phyloP scores from a whole-genome alignment of 2,888 invertebrate genomes.

The Augochlorella aurata region DNA sequence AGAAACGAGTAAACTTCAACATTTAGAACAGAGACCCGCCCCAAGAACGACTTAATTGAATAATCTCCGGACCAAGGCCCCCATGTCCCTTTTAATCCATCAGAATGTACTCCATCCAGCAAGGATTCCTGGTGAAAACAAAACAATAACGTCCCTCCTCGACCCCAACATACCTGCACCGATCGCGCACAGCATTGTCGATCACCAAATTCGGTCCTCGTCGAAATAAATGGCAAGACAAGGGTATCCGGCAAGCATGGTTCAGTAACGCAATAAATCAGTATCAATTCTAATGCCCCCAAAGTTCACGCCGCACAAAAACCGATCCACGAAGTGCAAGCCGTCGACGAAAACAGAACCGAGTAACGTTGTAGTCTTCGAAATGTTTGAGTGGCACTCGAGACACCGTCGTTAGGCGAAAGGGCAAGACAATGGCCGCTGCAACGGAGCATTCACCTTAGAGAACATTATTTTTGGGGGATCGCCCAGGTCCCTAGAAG shows the following conservation, averaged over 20 bases:
- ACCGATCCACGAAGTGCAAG: not conserved
- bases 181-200: not conserved
- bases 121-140: not conserved
- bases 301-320: not conserved
- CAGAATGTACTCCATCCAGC: not conserved
- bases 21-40: not conserved
- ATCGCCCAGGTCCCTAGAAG: constrained; percentile 33
- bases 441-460: constrained; percentile 51
- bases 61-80: not conserved
- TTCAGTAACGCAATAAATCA: not conserved
- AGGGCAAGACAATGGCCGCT: constrained; percentile 59
- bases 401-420: constrained; percentile 53
- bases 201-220: not conserved
- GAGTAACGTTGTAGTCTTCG: constrained; percentile 44
- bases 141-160: not conserved
- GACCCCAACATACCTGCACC: not conserved
- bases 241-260: not conserved
- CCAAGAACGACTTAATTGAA: not conserved
- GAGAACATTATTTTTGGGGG: constrained; percentile 53
- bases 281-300: not conserved
- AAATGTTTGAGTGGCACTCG: constrained; percentile 54
- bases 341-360: constrained; percentile 29
- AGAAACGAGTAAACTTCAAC: too few relatives aligned
- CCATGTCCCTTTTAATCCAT: not conserved
- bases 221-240: not conserved